These are phyloP conservation scores for Drosophila serrata DNA, from an alignment of 1,140 invertebrate species.

Conservation along the genomic window DNA sequence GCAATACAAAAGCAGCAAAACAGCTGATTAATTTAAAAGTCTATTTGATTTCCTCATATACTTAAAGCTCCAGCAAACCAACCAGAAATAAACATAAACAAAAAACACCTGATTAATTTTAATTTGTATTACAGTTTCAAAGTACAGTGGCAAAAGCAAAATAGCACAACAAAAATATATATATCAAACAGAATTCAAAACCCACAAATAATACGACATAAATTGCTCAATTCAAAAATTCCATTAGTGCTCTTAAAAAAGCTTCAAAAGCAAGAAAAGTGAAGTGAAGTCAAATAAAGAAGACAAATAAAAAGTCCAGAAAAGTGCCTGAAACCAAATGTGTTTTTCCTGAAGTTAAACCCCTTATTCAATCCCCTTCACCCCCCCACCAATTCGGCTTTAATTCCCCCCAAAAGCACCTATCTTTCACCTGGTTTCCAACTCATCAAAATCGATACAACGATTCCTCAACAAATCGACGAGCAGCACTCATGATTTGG, in stretches of 20 bases:
- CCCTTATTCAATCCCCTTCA: background rate
- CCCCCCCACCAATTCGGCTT: slow-evolving; percentile 8
- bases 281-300: slow-evolving; percentile 25
- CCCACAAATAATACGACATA: slow-evolving; percentile 16
- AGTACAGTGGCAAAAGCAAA: slow-evolving; percentile 1
- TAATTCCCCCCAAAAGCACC: slow-evolving; percentile 28
- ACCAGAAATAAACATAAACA: background rate
- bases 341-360: slow-evolving; percentile 56
- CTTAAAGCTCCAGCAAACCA: background rate
- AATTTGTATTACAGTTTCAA: background rate
- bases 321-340: slow-evolving; percentile 60
- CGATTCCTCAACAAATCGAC: slow-evolving; percentile 7
- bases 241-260: slow-evolving; percentile 73
- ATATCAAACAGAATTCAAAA: background rate
- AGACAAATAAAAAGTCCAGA: slow-evolving; percentile 24
- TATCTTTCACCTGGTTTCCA: slow-evolving; percentile 15
- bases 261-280: slow-evolving; percentile 52
- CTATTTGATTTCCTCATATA: background rate
- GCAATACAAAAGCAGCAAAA: background rate
- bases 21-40: background rate
- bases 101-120: slow-evolving; percentile 19
- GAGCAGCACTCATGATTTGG: slow-evolving; percentile 48
- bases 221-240: slow-evolving; percentile 55
- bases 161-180: slow-evolving; percentile 15
- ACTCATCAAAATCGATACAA: slow-evolving; percentile 6